These are phyloP conservation scores for Periophthalmus magnuspinnatus DNA, from an alignment of 2,797 vertebrate species.

Conservation along the genomic window DNA sequence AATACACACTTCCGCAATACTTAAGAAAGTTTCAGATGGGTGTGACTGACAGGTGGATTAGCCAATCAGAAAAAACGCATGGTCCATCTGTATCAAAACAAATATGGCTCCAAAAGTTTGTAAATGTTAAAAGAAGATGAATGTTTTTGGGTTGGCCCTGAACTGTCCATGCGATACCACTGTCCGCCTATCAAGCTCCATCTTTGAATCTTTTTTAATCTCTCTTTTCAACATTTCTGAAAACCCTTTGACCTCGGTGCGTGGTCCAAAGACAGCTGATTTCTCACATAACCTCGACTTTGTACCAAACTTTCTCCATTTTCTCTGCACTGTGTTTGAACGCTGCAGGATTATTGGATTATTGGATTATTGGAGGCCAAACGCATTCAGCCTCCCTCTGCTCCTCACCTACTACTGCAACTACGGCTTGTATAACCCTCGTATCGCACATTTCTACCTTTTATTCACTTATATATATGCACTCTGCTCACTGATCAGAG, in stretches of 20 bases:
- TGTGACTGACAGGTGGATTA: too few relatives aligned
- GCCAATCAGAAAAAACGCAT: too few relatives aligned
- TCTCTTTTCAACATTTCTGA: background rate
- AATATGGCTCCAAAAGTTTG: too few relatives aligned
- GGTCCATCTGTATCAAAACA: too few relatives aligned
- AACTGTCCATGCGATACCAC: too few relatives aligned
- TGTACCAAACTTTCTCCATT: constrained; percentile 12
- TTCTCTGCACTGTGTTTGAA: constrained; percentile 17
- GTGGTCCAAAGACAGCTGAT: constrained; percentile 12
- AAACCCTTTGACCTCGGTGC: background rate
- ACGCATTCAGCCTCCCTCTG: constrained; percentile 30
- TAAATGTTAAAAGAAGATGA: too few relatives aligned
- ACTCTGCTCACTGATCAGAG: constrained; percentile 45
- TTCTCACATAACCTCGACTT: constrained; percentile 24
- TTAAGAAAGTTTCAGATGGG: too few relatives aligned
- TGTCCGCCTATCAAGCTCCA: too few relatives aligned
- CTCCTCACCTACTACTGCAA: constrained; percentile 23
- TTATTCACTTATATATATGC: constrained; percentile 30
- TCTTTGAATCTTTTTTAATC: background rate
- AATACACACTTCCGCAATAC: too few relatives aligned
- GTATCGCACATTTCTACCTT: constrained; percentile 11
- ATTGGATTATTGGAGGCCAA: constrained; percentile 13
- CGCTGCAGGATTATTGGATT: constrained; percentile 20
- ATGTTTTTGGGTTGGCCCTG: too few relatives aligned
- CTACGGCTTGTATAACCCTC: constrained; percentile 17